These are phyloP conservation scores for Phyllostomus discolor DNA, from an alignment of 2,113 vertebrate genomes.

Conservation along the genomic window DNA sequence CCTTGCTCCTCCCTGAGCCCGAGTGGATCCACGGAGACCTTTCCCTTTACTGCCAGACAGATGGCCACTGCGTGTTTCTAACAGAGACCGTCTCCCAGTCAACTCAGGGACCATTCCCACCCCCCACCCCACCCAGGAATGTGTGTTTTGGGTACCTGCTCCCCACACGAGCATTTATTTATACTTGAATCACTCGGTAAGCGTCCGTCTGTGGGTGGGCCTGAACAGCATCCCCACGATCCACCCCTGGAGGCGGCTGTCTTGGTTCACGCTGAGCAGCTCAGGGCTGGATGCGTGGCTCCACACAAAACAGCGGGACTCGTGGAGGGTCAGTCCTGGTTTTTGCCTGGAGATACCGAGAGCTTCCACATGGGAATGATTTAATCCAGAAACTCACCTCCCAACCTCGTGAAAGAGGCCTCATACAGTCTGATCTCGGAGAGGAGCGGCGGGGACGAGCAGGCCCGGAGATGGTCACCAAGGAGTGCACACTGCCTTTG, in stretches of 20 bases:
- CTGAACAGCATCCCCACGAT: rapidly evolving
- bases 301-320: neutral
- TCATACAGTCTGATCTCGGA: neutral
- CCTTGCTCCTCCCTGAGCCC: rapidly evolving
- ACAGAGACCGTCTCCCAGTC: neutral
- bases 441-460: neutral
- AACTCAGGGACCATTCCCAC: neutral
- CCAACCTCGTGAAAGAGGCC: neutral
- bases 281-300: rapidly evolving
- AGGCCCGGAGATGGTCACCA: neutral
- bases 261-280: neutral
- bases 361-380: neutral
- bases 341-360: neutral
- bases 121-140: neutral
- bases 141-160: neutral
- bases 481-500: neutral
- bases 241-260: too few species aligned
- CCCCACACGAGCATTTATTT: neutral
- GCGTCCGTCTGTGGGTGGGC: rapidly evolving
- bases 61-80: neutral
- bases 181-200: neutral
- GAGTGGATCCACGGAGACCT: rapidly evolving
- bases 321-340: rapidly evolving
- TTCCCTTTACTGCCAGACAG: neutral
- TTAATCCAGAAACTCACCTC: neutral